Evolutionary conservation across 2,113 vertebrate species (phyloP), one percentile per base, ranked within the genome.

Genomic region (Sigmodon hispidus): DNA sequence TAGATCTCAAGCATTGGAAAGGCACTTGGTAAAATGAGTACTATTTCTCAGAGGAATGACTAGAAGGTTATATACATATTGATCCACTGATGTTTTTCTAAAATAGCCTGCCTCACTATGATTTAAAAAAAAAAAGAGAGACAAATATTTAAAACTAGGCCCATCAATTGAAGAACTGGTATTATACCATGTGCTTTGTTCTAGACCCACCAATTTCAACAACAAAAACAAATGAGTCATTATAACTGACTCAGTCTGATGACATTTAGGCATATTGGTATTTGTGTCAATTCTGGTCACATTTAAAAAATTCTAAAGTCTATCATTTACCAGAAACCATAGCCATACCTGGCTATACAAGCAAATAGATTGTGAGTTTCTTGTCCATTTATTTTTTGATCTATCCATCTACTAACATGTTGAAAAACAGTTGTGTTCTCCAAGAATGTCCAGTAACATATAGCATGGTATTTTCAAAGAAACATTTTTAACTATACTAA

Each of bases 21-120:
- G 36, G 22, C 21, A 84, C n/a, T 59, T 94, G 17, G 34, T 92
- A 85, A 22, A 65, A 24, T 21, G 85, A n/a, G 48, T 48, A 72
- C 31, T 89, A 94, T 83, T 94, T 89, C 26, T 31, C 48, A 92
- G 90, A 81, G 61, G 48, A 90, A 86, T 91, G 36, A 55, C 34
- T 81, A 70, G 26, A 80, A 79, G 63, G 67, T 65, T 80, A 89
- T 75, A 80, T 67, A 80, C 5, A 75, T 36, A 91, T 72, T 63
- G 8, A 75, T 79, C 48, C 94, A 59, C 61, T 45, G 89, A 92
- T 26, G 48, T 3, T 5, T 50, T 92, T 73, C 36, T 89, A 36
- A 88, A 95, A 57, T 40, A 94, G 17, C 40, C 50, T 81, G n/a
- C 19, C 80, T 83, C 84, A 81, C 45, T 88, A 22, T 72, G 87